Base-by-base conservation (phyloP, 2,797 vertebrate species). In the Karalla daura region DNA sequence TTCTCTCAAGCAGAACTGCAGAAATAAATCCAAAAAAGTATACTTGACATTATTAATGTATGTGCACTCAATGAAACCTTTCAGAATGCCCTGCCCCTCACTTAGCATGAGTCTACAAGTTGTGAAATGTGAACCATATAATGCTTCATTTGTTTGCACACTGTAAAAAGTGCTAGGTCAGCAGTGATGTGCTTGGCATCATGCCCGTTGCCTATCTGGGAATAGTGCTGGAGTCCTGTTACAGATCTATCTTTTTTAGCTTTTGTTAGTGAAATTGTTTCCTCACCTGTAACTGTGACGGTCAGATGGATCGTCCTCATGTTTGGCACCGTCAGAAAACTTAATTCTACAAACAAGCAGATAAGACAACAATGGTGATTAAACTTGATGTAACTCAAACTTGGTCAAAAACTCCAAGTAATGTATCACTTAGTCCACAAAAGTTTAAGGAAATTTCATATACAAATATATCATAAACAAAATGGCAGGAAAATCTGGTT, bases 251-350 rank as follows among this genome's bases (percentile, higher is more conserved):
- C 28, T 23, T 72, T 60, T 76, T 56, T 4, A 30, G n/a, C n/a
- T 33, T 60, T n/a, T 5, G 24, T 6, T 3, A 50, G 4, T 69
- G 23, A 67, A 76, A 64, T 7, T 18, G 27, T 56, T 54, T 15
- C 70, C 84, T 85, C 71, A 94, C 93, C 92, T 82, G 88, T 80
- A 45, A 88, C 69, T 23, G 84, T 67, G 53, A 75, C 47, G 15
- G 71, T 61, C 47, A 87, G 65, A n/a, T 68, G 80, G 46, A 85
- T 61, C 35, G 11, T 80, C 73, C 66, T 88, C 91, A 92, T 93
- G 24, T 40, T 77, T 70, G 68, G 58, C 0, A 65, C 47, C 60
- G 75, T 70, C 72, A 67, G 40, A 32, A 14, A 43, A 50, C 43
- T 60, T 63, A 63, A 25, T 50, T 72, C 91, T 92, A 87, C 62